Conservation (phyloP, 1,140 invertebrate genomes). For the Neodiprion fabricii region DNA sequence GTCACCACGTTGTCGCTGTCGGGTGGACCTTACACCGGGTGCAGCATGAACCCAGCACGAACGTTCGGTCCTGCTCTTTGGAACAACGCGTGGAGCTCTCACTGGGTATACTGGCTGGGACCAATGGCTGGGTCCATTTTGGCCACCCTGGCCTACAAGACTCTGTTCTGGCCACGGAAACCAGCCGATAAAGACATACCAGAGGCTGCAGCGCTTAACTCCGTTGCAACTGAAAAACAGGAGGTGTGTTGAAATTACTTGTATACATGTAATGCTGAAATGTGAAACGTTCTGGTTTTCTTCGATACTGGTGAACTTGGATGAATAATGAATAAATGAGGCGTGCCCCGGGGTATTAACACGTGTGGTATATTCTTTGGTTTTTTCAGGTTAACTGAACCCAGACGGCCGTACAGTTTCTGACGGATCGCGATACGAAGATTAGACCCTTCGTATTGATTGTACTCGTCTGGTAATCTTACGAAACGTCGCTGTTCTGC, state of each 20-base stretch:
- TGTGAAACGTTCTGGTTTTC: too few relatives aligned
- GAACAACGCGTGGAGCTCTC: slow-evolving; percentile 69
- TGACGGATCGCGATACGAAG: too few relatives aligned
- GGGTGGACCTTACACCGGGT: slow-evolving; percentile 75
- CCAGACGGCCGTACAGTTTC: too few relatives aligned
- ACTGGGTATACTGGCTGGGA: slow-evolving; percentile 72
- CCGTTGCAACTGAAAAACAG: slow-evolving; percentile 41
- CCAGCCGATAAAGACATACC: slow-evolving; percentile 12
- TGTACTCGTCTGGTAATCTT: too few relatives aligned
- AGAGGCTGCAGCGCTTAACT: slow-evolving; percentile 48
- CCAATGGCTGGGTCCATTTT: slow-evolving; percentile 42
- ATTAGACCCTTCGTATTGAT: too few relatives aligned
- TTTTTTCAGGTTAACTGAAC: too few relatives aligned
- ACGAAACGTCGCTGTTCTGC: too few relatives aligned
- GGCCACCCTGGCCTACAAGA: slow-evolving; percentile 42
- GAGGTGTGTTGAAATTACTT: slow-evolving; percentile 32
- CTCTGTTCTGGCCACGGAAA: slow-evolving; percentile 32
- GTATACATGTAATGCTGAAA: too few relatives aligned
- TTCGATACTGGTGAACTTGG: too few relatives aligned
- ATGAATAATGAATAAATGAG: too few relatives aligned
- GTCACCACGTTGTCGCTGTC: slow-evolving; percentile 68
- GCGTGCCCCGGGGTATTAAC: too few relatives aligned
- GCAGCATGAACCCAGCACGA: slow-evolving; percentile 83
- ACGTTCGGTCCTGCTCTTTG: slow-evolving; percentile 79
- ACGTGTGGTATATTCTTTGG: too few relatives aligned